A percentile compares a stretch with the other conserved stretches of the same genome.
These are phyloP conservation scores for Heliconius congener DNA, from an alignment of 1,140 invertebrate genomes.

Conservation along the genomic window DNA sequence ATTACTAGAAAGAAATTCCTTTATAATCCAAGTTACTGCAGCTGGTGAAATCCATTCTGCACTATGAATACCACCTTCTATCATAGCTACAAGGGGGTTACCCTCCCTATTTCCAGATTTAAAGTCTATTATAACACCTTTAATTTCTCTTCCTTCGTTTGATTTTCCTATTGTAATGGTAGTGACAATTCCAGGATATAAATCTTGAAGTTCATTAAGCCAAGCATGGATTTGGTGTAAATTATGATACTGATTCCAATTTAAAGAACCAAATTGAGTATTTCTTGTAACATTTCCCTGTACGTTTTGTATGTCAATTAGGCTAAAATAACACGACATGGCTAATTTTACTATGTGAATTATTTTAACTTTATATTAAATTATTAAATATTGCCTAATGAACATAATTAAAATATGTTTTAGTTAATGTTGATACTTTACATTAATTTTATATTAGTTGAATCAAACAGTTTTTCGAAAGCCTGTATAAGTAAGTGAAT, in stretches of 20 bases:
- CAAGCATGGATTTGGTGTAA: constrained; percentile 77
- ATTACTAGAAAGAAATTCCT: constrained; percentile 48
- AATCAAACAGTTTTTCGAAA: too few species aligned
- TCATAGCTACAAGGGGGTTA: constrained; percentile 42
- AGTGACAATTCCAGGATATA: constrained; percentile 43
- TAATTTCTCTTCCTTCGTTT: constrained; percentile 45
- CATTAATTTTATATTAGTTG: too few species aligned
- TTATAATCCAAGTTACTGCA: constrained; percentile 48
- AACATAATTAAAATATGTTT: too few species aligned
- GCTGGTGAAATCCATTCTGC: constrained; percentile 51
- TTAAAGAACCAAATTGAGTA: constrained; percentile 18
- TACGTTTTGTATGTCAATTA: constrained; percentile 46
- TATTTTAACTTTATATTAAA: too few species aligned
- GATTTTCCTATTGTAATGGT: constrained; percentile 42
- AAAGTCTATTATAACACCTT: constrained; percentile 45
- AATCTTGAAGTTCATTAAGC: constrained; percentile 62
- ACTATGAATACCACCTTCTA: constrained; percentile 48
- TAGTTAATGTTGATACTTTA: too few species aligned
- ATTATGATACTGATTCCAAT: constrained; percentile 74
- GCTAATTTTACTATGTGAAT: too few species aligned
- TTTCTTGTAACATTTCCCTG: background rate
- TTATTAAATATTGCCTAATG: too few species aligned
- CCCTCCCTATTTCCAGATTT: constrained; percentile 35
- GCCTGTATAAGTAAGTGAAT: too few species aligned
- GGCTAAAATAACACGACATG: constrained; percentile 39